Base-by-base conservation (phyloP, 53 echinoderm and acorn worm species). In the Astropecten irregularis region DNA sequence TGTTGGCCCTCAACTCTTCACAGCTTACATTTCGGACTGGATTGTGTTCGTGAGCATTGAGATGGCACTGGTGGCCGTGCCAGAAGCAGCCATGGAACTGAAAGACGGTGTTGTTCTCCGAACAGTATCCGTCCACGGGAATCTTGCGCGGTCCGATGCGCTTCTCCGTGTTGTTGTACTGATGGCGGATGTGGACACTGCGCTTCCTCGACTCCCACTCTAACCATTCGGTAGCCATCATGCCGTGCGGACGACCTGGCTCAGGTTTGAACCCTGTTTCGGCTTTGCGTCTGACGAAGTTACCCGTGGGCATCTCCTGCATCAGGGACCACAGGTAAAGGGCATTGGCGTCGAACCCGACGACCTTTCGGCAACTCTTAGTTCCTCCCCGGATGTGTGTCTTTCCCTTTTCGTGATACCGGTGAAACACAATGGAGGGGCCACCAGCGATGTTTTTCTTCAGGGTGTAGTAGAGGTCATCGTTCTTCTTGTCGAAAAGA, bases 391-490 rank as follows among this genome's bases (percentile, higher is more conserved):
- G n/a, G n/a, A n/a, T n/a, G n/a, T n/a, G n/a, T n/a, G 91, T 91
- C 16, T 63, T 39, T 14, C 36, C 77, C 2, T n/a, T n/a, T n/a
- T n/a, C n/a, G n/a, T n/a, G n/a, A n/a, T n/a, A n/a, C n/a, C n/a
- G n/a, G n/a, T n/a, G n/a, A n/a, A n/a, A 60, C 61, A 64, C 64
- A 16, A 64, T 64, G 14, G 64, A 64, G 2, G 64, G 64, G 1
- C 64, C 64, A 4, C 64, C 64, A 2, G 36, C 64, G 18, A 64
- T 64, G 29, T 64, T 64, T 21, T 64, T 64, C n/a, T n/a, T n/a
- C 16, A 86, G 57, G 38, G 65, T 64, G 40, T 76, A 86, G 57
- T 34, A 52, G 54, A 74, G 36, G 54, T 71, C 47, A 18, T 31
- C 5, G 64, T 64, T 64, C 2, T 3, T 9, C 10, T 34, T 14